These are phyloP conservation scores for Drosophila punjabiensis DNA, from an alignment of 1,140 invertebrate species.

Conservation along the genomic window DNA sequence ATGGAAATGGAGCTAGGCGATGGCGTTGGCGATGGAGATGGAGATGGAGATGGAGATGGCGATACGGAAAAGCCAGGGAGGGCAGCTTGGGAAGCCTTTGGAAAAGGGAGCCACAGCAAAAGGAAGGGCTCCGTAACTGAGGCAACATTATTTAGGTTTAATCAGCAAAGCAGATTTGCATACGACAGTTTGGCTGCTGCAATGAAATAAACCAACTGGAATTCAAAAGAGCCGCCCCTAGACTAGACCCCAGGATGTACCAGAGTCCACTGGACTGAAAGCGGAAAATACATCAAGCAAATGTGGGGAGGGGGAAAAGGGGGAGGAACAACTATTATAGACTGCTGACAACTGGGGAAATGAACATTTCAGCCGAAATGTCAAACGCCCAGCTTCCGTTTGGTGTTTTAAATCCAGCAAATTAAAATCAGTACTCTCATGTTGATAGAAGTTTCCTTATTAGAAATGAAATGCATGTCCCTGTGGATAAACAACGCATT, in stretches of 20 bases:
- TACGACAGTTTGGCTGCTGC: constrained; percentile 64
- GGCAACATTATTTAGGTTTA: constrained; percentile 82
- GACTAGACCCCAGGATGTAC: constrained; percentile 33
- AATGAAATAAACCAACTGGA: constrained; percentile 81
- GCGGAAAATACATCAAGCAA: constrained; percentile 69
- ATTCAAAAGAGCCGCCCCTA: constrained; percentile 60
- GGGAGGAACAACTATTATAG: constrained; percentile 74
- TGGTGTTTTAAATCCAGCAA: constrained; percentile 21
- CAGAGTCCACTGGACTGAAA: constrained; percentile 35
- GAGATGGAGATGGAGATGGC: constrained; percentile 3
- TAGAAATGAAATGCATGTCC: constrained; percentile 8
- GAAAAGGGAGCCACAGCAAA: constrained; percentile 59
- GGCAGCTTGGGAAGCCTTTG: not conserved
- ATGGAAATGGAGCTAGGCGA: constrained; percentile 32
- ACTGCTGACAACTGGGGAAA: constrained; percentile 76
- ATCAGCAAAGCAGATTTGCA: constrained; percentile 82
- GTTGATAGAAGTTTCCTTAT: constrained; percentile 19
- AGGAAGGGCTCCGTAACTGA: constrained; percentile 53
- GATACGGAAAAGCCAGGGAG: constrained; percentile 16
- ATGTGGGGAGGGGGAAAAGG: not conserved
- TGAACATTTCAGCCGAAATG: constrained; percentile 76
- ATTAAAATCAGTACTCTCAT: constrained; percentile 10
- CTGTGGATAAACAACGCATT: not conserved
- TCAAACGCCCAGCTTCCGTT: constrained; percentile 48
- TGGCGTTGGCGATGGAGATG: constrained; percentile 2